Conservation (phyloP, 2,113 vertebrate genomes). For the Platysternon megacephalum region DNA sequence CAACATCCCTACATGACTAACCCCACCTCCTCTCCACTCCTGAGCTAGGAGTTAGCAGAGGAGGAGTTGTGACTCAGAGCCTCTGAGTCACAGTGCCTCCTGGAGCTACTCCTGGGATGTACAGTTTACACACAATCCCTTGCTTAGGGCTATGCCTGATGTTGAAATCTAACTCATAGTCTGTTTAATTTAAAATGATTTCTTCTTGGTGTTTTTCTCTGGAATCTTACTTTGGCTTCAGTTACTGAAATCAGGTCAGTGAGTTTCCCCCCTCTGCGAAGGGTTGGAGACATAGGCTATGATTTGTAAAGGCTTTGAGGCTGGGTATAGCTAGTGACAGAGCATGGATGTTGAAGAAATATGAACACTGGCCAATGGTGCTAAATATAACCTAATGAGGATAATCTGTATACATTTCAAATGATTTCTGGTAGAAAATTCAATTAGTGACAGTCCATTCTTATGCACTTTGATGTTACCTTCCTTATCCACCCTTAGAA, state of each 20-base stretch:
- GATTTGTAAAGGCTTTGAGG: slow-evolving; percentile 13
- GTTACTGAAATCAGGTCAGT: slow-evolving; percentile 38
- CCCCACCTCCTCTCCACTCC: neutral
- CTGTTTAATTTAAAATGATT: neutral
- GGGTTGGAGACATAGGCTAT: neutral
- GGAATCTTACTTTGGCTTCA: slow-evolving; percentile 27
- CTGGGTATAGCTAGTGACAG: neutral
- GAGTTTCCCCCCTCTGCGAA: slow-evolving; percentile 3
- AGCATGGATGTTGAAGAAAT: neutral
- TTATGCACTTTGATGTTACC: neutral
- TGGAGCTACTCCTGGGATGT: neutral
- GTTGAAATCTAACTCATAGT: neutral
- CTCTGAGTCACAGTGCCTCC: neutral
- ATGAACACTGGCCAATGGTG: neutral
- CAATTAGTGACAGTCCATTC: neutral
- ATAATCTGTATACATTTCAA: neutral
- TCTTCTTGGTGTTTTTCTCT: neutral
- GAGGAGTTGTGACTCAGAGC: neutral
- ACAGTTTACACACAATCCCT: accelerated
- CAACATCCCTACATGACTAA: neutral
- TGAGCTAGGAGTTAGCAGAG: neutral
- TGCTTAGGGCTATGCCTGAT: neutral
- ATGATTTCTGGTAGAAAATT: neutral
- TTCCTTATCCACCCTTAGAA: neutral
- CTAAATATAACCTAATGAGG: neutral